phyloP scores from a whole-genome alignment of 2,113 vertebrate species.

The Hoplias malabaricus region DNA sequence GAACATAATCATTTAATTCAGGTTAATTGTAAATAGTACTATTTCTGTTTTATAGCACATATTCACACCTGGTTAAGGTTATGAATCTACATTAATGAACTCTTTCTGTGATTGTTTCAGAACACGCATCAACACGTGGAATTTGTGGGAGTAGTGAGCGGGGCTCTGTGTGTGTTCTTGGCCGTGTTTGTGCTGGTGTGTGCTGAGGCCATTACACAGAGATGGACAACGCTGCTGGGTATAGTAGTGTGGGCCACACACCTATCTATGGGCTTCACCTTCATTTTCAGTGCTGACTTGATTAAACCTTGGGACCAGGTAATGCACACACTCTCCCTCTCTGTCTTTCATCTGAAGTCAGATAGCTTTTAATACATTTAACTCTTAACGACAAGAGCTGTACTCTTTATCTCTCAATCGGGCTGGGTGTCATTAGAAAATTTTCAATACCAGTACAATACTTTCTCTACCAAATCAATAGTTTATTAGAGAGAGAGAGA shows the following conservation, averaged over 20 bases:
- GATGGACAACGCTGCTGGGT: conserved; percentile 80
- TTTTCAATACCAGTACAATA: no score
- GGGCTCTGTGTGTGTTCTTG: conserved; percentile 80
- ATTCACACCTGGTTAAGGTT: no score
- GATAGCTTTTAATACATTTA: no score
- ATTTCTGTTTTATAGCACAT: no score
- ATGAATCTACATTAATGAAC: not conserved
- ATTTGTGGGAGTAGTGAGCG: conserved; percentile 78
- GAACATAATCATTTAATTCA: no score
- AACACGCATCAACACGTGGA: conserved; percentile 57
- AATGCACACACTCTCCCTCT: conserved; percentile 17
- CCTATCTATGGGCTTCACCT: conserved; percentile 82
- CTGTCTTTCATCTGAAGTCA: no score
- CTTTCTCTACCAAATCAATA: no score
- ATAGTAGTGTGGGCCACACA: conserved; percentile 84
- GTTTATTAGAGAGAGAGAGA: no score
- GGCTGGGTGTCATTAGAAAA: no score
- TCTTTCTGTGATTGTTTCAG: conserved; percentile 59
- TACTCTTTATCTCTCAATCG: no score
- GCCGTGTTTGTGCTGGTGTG: conserved; percentile 83
- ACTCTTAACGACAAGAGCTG: no score
- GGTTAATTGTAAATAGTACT: no score
- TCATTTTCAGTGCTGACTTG: conserved; percentile 70
- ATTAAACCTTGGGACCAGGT: conserved; percentile 88
- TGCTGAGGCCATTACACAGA: conserved; percentile 77